These are phyloP conservation scores for Psettodes erumei DNA, from an alignment of 2,113 vertebrate species.

Conservation along the genomic window DNA sequence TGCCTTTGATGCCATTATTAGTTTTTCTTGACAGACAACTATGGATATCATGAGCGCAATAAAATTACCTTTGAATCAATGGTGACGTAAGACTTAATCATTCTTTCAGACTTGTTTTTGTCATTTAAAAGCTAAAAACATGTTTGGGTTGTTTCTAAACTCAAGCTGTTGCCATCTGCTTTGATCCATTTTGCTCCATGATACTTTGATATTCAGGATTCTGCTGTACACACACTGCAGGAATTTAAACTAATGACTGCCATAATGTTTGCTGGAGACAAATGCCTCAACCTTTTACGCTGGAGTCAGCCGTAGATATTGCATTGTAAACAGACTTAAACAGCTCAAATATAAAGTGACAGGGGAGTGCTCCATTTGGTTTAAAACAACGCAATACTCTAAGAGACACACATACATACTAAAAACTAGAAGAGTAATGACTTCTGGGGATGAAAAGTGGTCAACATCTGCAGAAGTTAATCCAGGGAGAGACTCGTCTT, in stretches of 20 bases:
- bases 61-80: not conserved
- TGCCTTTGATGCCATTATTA: no score
- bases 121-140: not conserved
- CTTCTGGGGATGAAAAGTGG: conserved; percentile 18
- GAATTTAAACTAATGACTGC: not conserved
- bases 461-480: conserved; percentile 39
- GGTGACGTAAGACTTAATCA: not conserved
- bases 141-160: conserved; percentile 9
- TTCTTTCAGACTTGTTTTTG: not conserved
- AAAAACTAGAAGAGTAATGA: conserved; percentile 25
- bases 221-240: not conserved
- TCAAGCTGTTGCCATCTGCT: not conserved
- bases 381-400: not conserved
- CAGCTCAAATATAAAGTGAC: conserved; percentile 14
- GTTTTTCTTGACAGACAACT: not conserved
- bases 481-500: conserved; percentile 36
- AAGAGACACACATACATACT: not conserved
- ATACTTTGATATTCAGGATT: not conserved
- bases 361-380: not conserved
- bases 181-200: not conserved
- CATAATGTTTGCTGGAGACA: conserved; percentile 4
- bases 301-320: conserved; percentile 8
- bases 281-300: conserved; percentile 1
- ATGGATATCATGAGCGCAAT: not conserved
- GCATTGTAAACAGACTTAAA: conserved; percentile 13